These are phyloP conservation scores for Fundulus diaphanus DNA, from an alignment of 2,797 vertebrate species.

Conservation along the genomic window DNA sequence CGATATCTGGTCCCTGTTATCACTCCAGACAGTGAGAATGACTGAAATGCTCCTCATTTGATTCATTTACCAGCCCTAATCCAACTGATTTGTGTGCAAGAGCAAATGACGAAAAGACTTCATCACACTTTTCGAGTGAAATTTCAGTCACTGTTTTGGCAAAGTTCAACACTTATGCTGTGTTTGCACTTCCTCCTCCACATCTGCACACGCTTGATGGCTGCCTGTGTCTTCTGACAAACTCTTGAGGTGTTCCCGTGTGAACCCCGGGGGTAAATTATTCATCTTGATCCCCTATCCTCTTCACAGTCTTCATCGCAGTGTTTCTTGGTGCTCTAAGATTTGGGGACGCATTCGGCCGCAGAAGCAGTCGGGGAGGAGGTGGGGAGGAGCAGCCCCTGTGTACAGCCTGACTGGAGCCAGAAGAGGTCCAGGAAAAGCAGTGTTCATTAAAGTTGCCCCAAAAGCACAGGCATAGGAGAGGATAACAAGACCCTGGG, in stretches of 20 bases:
- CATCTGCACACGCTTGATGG: constrained; percentile 39
- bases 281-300: constrained; percentile 78
- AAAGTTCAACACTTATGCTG: not conserved
- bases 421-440: constrained; percentile 71
- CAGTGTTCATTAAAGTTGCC: constrained; percentile 83
- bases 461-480: constrained; percentile 76
- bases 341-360: constrained; percentile 48
- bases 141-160: not conserved
- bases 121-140: not conserved
- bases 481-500: constrained; percentile 86
- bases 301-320: constrained; percentile 62
- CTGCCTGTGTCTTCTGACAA: constrained; percentile 53
- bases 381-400: constrained; percentile 50
- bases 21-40: constrained; percentile 5
- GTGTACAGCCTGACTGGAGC: constrained; percentile 79
- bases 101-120: not conserved
- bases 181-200: constrained; percentile 5
- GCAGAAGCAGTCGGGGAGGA: constrained; percentile 48
- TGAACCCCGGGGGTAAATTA: constrained; percentile 80
- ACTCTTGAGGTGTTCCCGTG: constrained; percentile 66
- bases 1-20: constrained; percentile 35
- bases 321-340: constrained; percentile 57
- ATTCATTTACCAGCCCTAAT: constrained; percentile 12
- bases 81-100: constrained; percentile 2
- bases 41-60: constrained; percentile 19